These are phyloP conservation scores for Plagodis dolabraria DNA, from an alignment of 2,888 invertebrate species.

Conservation along the genomic window DNA sequence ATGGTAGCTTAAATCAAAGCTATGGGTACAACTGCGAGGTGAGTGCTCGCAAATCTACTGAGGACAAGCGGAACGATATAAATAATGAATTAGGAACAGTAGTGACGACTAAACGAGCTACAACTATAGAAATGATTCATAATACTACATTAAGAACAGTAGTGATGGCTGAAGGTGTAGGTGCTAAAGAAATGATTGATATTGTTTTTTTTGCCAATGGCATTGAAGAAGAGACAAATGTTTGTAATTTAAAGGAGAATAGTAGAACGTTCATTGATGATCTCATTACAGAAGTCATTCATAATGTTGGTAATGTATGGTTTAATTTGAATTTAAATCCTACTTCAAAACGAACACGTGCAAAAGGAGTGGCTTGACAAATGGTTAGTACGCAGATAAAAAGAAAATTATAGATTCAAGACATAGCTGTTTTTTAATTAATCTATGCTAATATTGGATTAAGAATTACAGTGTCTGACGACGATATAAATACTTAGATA, in stretches of 20 bases:
- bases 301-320: slow-evolving; percentile 20
- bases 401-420: slow-evolving; percentile 11
- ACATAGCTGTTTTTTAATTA: background rate
- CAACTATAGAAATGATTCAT: slow-evolving; percentile 26
- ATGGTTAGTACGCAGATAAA: slow-evolving; percentile 14
- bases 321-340: slow-evolving; percentile 22
- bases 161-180: slow-evolving; percentile 22
- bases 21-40: slow-evolving; percentile 14
- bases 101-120: slow-evolving; percentile 19
- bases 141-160: slow-evolving; percentile 20
- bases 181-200: slow-evolving; percentile 18
- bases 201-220: slow-evolving; percentile 10
- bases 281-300: slow-evolving; percentile 25
- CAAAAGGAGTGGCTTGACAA: slow-evolving; percentile 22
- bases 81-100: slow-evolving; percentile 25
- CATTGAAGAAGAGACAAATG: slow-evolving; percentile 21
- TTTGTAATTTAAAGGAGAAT: slow-evolving; percentile 24
- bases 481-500: too few species aligned
- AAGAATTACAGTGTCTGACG: too few species aligned
- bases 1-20: slow-evolving; percentile 20
- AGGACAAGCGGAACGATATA: slow-evolving; percentile 24
- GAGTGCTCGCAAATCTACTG: slow-evolving; percentile 23
- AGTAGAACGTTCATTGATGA: slow-evolving; percentile 25
- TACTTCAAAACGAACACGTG: slow-evolving; percentile 16
- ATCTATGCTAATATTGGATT: too few species aligned